phyloP scores from a whole-genome alignment of 2,113 vertebrate genomes.

The Sebastes fasciatus region DNA sequence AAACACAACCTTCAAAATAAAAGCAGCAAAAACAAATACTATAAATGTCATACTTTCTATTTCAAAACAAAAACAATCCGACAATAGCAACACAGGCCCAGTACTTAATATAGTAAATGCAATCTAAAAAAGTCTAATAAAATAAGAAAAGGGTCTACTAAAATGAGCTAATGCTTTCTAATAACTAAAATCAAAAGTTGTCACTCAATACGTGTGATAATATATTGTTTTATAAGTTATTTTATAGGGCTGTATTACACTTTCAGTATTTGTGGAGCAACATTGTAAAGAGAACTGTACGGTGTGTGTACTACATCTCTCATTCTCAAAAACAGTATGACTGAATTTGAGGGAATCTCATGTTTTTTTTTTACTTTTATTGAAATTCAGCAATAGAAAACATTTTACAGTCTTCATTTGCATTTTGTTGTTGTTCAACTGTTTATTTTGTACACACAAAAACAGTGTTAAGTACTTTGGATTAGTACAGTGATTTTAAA shows the following conservation, averaged over 20 bases:
- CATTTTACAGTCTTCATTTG: background rate
- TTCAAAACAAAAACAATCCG: background rate
- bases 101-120: background rate
- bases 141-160: background rate
- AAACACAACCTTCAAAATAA: constrained; percentile 23
- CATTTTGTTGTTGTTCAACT: background rate
- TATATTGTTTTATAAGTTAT: background rate
- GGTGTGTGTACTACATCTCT: background rate
- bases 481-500: too few species aligned
- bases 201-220: background rate
- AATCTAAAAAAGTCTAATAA: background rate
- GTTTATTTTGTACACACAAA: background rate
- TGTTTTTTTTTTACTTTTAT: background rate
- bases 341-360: background rate
- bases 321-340: background rate
- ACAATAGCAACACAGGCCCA: background rate
- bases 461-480: background rate
- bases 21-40: background rate
- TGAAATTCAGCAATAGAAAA: background rate
- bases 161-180: background rate
- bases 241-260: background rate
- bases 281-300: background rate
- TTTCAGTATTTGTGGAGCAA: background rate
- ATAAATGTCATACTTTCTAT: background rate
- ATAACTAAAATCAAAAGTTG: background rate